Percentiles rank a stretch among this genome's conserved stretches.
These are phyloP conservation scores for Danaus plexippus DNA, from an alignment of 1,140 invertebrate species.

Conservation along the genomic window DNA sequence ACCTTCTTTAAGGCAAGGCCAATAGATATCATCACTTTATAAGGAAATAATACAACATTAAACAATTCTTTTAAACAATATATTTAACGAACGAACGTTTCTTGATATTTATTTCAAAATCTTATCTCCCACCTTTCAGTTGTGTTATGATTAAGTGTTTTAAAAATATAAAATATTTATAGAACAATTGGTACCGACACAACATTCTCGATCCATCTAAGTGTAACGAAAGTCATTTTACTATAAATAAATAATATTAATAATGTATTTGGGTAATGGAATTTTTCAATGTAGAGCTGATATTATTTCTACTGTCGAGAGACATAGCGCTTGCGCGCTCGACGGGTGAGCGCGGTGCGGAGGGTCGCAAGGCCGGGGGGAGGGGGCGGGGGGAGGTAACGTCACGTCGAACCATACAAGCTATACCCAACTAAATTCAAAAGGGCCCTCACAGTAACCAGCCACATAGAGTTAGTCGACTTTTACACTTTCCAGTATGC, in stretches of 20 bases:
- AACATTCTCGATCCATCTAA: no score
- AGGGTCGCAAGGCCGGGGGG: slow-evolving; percentile 61
- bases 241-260: not conserved
- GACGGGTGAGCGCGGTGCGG: slow-evolving; percentile 43
- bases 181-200: no score
- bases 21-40: slow-evolving; percentile 12
- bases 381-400: slow-evolving; percentile 47
- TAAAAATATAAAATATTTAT: no score
- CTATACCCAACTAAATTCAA: slow-evolving; percentile 47
- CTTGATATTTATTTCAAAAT: slow-evolving; percentile 3
- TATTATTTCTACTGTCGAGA: slow-evolving; percentile 47
- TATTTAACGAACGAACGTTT: not conserved
- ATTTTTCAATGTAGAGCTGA: slow-evolving; percentile 27
- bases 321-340: slow-evolving; percentile 63
- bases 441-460: slow-evolving; percentile 20
- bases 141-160: no score
- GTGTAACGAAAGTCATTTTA: no score
- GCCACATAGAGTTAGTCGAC: slow-evolving; percentile 8
- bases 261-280: not conserved
- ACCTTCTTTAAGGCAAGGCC: slow-evolving; percentile 3
- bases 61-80: no score
- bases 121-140: not conserved
- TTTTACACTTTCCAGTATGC: slow-evolving; percentile 30
- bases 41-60: slow-evolving; percentile 5
- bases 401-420: slow-evolving; percentile 66